phyloP scores from a whole-genome alignment of 2,888 invertebrate species.

The Hymenopus coronatus region DNA sequence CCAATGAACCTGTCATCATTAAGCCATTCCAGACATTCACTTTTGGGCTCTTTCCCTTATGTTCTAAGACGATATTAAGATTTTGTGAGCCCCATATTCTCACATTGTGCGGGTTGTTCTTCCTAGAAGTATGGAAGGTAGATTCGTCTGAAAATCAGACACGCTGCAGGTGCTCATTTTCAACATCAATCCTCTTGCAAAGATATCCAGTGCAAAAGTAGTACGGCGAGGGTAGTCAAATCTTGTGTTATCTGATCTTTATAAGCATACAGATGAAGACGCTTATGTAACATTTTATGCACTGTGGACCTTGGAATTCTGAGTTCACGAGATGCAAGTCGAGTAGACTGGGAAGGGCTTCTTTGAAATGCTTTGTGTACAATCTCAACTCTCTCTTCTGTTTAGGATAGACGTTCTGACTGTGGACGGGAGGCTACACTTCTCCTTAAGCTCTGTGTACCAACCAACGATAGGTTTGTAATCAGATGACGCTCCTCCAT shows the following conservation, averaged over 20 bases:
- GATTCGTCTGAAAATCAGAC: too few relatives aligned
- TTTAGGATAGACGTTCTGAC: too few relatives aligned
- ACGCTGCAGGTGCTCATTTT: not conserved
- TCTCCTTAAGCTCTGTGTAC: too few relatives aligned
- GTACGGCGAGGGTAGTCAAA: not conserved
- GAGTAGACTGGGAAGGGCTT: too few relatives aligned
- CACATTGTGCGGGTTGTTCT: too few relatives aligned
- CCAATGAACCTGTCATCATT: not conserved
- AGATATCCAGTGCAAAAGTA: not conserved
- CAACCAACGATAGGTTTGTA: too few relatives aligned
- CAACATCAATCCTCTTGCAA: not conserved
- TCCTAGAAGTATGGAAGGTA: too few relatives aligned
- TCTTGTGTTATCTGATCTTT: too few relatives aligned
- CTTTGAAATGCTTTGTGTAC: too few relatives aligned
- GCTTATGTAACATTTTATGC: not conserved
- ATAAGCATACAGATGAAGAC: not conserved
- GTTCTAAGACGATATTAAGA: not conserved
- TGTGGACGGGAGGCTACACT: too few relatives aligned
- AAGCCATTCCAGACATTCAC: not conserved
- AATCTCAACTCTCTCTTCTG: too few relatives aligned
- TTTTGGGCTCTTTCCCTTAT: not conserved
- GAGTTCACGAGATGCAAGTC: not conserved
- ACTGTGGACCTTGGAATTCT: not conserved
- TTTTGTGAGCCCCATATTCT: not conserved
- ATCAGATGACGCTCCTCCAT: too few relatives aligned